Percentiles rank a stretch among this genome's conserved stretches.
These are phyloP conservation scores for Eleginops maclovinus DNA, from an alignment of 2,113 vertebrate species.

Conservation along the genomic window DNA sequence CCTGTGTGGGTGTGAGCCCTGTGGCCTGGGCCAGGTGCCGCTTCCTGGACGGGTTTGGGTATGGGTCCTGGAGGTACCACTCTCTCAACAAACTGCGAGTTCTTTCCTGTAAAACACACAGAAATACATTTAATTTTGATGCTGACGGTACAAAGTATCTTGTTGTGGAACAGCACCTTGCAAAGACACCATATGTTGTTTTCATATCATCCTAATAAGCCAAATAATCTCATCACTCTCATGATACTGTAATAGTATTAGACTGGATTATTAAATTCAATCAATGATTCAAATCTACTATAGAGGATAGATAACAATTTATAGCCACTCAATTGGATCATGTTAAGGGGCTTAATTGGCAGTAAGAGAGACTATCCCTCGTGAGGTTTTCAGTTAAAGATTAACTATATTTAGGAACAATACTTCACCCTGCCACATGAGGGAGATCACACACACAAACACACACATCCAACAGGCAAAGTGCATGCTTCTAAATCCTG, in stretches of 20 bases:
- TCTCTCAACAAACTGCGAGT: conserved; percentile 86
- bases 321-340: conserved; percentile 67
- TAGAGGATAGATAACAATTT: conserved; percentile 24
- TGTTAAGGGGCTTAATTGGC: conserved; percentile 68
- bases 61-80: conserved; percentile 88
- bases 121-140: not conserved
- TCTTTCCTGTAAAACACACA: conserved; percentile 77
- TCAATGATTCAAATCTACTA: conserved; percentile 43
- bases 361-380: conserved; percentile 20
- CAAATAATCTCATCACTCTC: conserved; percentile 47
- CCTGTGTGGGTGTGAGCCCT: conserved; percentile 86
- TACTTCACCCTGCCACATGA: conserved; percentile 42
- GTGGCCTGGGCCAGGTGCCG: conserved; percentile 86
- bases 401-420: conserved; percentile 15
- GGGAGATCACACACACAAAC: conserved; percentile 26
- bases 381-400: conserved; percentile 43
- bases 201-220: conserved; percentile 44
- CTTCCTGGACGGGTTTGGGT: conserved; percentile 87
- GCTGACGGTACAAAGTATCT: not conserved
- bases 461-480: not conserved
- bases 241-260: conserved; percentile 66
- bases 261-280: conserved; percentile 58
- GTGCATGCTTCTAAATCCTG: not conserved
- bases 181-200: conserved; percentile 13
- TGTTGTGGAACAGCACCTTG: not conserved